A percentile compares a stretch with the other conserved stretches of the same genome.
phyloP scores from a whole-genome alignment of 64 coral and sea anemone genomes.

The Porites australiensis region DNA sequence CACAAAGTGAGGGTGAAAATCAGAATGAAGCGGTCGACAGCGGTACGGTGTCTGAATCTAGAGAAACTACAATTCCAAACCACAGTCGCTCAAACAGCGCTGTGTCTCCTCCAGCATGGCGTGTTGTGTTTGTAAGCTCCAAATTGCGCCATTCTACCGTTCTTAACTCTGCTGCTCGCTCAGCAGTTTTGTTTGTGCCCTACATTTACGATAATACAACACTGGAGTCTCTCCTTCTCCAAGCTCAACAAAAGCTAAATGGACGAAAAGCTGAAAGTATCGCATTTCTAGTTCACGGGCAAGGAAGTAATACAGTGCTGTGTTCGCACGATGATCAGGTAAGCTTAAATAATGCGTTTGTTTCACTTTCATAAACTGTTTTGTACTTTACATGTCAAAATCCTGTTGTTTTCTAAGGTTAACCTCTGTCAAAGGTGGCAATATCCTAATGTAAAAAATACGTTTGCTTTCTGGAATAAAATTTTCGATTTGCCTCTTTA shows the following conservation, averaged over 20 bases:
- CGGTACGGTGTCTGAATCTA: neutral
- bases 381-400: neutral
- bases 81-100: slow-evolving; percentile 37
- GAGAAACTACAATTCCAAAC: neutral
- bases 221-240: slow-evolving; percentile 76
- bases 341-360: neutral
- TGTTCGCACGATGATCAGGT: slow-evolving; percentile 83
- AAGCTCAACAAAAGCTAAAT: slow-evolving; percentile 73
- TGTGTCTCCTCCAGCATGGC: slow-evolving; percentile 44
- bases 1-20: slow-evolving; percentile 28
- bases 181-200: slow-evolving; percentile 70
- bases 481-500: neutral
- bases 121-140: slow-evolving; percentile 86
- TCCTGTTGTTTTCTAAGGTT: neutral
- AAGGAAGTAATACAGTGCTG: slow-evolving; percentile 70
- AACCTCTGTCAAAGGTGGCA: neutral
- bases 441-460: neutral
- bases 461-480: neutral
- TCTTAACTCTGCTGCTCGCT: slow-evolving; percentile 70
- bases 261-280: slow-evolving; percentile 86
- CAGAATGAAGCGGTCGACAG: slow-evolving; percentile 9
- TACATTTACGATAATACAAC: slow-evolving; percentile 87
- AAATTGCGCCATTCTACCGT: slow-evolving; percentile 86
- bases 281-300: slow-evolving; percentile 80
- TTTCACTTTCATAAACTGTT: slow-evolving; percentile 1